Evolutionary conservation across 2,888 invertebrate genomes (phyloP).

Genomic region (Rotaria magnacalcarata): DNA sequence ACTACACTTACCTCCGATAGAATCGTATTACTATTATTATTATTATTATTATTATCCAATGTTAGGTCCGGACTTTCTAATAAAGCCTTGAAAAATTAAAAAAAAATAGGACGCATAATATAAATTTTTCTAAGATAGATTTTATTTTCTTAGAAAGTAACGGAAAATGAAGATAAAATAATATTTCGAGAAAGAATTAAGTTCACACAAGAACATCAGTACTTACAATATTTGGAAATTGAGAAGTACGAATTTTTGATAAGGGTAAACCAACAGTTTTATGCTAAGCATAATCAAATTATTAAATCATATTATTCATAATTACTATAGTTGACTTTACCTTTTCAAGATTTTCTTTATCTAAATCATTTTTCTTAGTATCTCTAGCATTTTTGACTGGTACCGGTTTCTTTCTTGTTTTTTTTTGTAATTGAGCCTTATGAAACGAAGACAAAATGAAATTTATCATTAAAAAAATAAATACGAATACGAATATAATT

Average conservation of each 20-base stretch:
- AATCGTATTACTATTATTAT: too few relatives aligned
- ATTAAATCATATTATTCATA: background rate
- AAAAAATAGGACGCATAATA: background rate
- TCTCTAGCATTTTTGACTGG: background rate
- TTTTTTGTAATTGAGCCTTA: background rate
- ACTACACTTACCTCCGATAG: background rate
- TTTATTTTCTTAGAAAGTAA: background rate
- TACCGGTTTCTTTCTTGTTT: background rate
- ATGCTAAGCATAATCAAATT: background rate
- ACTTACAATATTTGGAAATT: background rate
- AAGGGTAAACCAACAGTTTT: background rate
- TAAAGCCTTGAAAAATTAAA: background rate
- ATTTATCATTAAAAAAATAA: background rate
- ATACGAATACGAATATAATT: background rate
- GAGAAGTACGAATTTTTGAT: background rate
- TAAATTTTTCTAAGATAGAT: background rate
- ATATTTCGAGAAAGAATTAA: background rate
- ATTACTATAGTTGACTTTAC: background rate
- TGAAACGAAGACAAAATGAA: background rate
- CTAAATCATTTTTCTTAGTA: background rate
- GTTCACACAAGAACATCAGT: background rate
- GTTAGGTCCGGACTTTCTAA: background rate
- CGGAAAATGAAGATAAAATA: background rate
- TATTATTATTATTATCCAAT: background rate
- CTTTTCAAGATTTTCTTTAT: constrained; percentile 14